Evolutionary conservation across 2,888 invertebrate species (phyloP), one percentile per base, ranked within the genome.

Genomic region (Lycia hirtaria): DNA sequence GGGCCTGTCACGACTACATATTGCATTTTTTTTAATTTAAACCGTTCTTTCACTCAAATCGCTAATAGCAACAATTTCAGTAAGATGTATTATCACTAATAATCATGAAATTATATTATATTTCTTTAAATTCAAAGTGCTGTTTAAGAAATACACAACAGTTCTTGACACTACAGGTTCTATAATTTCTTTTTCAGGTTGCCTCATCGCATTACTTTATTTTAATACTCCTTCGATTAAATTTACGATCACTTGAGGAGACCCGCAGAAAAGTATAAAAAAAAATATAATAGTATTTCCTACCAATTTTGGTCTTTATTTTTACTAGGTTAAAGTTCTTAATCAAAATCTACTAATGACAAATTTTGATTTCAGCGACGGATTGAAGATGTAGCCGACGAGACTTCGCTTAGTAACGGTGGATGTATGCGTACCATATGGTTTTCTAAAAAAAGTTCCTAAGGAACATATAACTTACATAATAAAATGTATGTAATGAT

Each of bases 281-380:
- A 15, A 28, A n/a, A n/a, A n/a, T n/a, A n/a, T n/a, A n/a, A n/a
- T n/a, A n/a, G n/a, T n/a, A n/a, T n/a, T n/a, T n/a, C n/a, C n/a
- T n/a, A n/a, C n/a, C n/a, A n/a, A n/a, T n/a, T 48, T 20, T 7
- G 41, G 28, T 44, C 20, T 30, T 14, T 3, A 14, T n/a, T 19
- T 33, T 9, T 15, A 20, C 43, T 41, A 56, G 14, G 6, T 45
- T 10, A 15, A 15, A 17, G 43, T 24, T 49, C 15, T 56, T 5
- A 66, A 68, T 59, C 61, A 64, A 73, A 72, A 68, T 62, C 72
- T 71, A 78, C 76, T 80, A 82, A 82, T 76, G 49, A 40, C 65
- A 63, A 67, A 71, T 80, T 84, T 81, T 81, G 63, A 69, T 84
- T 84, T 78, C 83, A 84, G 83, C 78, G 40, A 66, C 55, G 74